Base-by-base conservation (phyloP, 2,888 invertebrate species). In the Conchocele bisecta region DNA sequence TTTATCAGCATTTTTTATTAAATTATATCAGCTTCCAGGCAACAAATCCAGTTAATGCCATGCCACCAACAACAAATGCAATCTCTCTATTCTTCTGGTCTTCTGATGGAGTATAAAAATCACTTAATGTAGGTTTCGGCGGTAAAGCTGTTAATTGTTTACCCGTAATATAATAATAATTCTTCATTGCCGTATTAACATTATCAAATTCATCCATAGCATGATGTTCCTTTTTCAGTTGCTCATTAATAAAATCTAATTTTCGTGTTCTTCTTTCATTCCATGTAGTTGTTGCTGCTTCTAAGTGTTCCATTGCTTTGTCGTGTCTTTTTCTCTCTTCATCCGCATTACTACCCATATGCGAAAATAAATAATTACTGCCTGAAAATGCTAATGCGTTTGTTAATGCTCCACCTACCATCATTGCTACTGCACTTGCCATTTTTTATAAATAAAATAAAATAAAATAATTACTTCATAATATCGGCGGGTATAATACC, bases 271-370 rank as follows among this genome's bases (percentile, higher is more conserved):
- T 42, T 60, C 67, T 53, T 70, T 57, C 41, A 53, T n/a, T 44
- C 66, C 67, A 67, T 22, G 42, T 53, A 42, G 22, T 56, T 46
- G 58, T 46, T 33, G 66, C 66, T 33, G 67, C 53, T 64, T 65
- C 48, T 57, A 68, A 58, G 44, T 74, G 60, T 74, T 69, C 69
- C n/a, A 69, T 41, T 57, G 69, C 65, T 53, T 69, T 74, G 22
- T 74, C 73, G 51, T 74, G 73, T 51, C 68, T 41, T 60, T 64
- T 50, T 26, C 66, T 33, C 42, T 70, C 59, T 58, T 61, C 66
- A 51, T 58, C 73, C 5, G 29, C 39, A 50, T 58, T 26, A 48
- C 51, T 44, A 17, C 48, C 58, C 54, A 58, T 57, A 56, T 56
- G 39, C 41, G 56, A 56, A 56, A 56, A 56, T 42, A 56, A 56